A percentile compares a stretch with the other conserved stretches of the same genome.
phyloP scores from a whole-genome alignment of 2,888 invertebrate species.

The Scaptomyza flava region DNA sequence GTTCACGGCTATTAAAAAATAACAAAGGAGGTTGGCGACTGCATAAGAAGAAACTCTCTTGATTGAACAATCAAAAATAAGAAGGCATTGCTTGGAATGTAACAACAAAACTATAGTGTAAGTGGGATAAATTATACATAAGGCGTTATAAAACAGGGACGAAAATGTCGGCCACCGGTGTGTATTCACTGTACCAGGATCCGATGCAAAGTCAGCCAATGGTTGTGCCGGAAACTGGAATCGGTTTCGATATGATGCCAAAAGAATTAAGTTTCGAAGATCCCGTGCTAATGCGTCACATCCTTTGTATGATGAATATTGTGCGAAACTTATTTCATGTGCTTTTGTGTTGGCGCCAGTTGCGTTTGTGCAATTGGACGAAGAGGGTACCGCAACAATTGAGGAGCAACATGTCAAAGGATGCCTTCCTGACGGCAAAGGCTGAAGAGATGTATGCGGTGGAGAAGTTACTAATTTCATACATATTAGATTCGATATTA shows the following conservation, averaged over 20 bases:
- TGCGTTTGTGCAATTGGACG: slow-evolving; percentile 6
- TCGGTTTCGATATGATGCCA: slow-evolving; percentile 33
- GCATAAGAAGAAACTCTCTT: no score
- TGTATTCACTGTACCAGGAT: slow-evolving; percentile 45
- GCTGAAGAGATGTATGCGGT: slow-evolving; percentile 29
- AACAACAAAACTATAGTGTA: no score
- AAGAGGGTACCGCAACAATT: slow-evolving; percentile 10
- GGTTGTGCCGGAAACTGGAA: slow-evolving; percentile 4
- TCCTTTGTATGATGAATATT: slow-evolving; percentile 38
- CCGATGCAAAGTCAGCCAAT: slow-evolving; percentile 48
- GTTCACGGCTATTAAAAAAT: no score
- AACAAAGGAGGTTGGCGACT: no score
- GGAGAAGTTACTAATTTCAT: slow-evolving; percentile 22
- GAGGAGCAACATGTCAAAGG: slow-evolving; percentile 11
- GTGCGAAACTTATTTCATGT: slow-evolving; percentile 39
- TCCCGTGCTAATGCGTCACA: slow-evolving; percentile 56
- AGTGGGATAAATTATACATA: no score
- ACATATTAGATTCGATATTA: slow-evolving; percentile 41
- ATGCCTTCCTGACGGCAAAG: slow-evolving; percentile 31
- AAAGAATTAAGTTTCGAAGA: slow-evolving; percentile 1
- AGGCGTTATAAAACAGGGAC: not conserved
- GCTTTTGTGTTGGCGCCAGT: slow-evolving; percentile 53
- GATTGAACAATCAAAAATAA: no score
- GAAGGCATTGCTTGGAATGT: no score
- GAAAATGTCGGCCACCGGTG: not conserved